Evolutionary conservation across 2,113 vertebrate genomes (phyloP).

Genomic region (Clarias batrachus): DNA sequence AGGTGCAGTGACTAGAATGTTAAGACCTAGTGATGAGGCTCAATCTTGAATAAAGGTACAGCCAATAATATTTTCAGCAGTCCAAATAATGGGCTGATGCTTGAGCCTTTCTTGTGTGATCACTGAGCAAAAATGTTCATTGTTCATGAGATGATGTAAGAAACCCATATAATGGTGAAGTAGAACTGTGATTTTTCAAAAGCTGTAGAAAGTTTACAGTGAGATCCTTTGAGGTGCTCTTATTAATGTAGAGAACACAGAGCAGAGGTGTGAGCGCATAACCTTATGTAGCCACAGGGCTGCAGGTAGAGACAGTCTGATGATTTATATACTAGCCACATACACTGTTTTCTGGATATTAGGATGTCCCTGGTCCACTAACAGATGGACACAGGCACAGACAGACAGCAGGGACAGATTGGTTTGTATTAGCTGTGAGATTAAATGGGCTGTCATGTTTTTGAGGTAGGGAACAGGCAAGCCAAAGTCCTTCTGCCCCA

Average conservation of each 20-base stretch:
- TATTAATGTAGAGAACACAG: background rate
- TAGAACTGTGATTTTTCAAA: background rate
- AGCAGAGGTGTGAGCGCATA: background rate
- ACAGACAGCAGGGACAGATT: slow-evolving; percentile 13
- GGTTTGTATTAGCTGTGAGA: background rate
- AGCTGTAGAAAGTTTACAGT: background rate
- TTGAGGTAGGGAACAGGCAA: background rate
- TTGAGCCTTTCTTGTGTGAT: background rate
- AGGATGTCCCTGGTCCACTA: background rate
- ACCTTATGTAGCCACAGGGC: background rate
- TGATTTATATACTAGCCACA: background rate
- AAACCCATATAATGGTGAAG: background rate
- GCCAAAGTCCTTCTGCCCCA: background rate
- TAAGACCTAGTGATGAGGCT: background rate
- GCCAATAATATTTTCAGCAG: slow-evolving; percentile 2
- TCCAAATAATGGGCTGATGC: background rate
- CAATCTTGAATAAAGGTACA: background rate
- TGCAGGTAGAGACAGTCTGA: background rate
- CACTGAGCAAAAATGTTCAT: background rate
- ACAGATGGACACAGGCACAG: slow-evolving; percentile 1
- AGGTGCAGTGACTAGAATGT: background rate
- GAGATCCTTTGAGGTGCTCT: background rate
- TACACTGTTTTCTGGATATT: background rate
- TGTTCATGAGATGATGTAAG: background rate
- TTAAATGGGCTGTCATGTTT: background rate